These are phyloP conservation scores for Standfussiana lucernea DNA, from an alignment of 2,888 invertebrate genomes.

Conservation along the genomic window DNA sequence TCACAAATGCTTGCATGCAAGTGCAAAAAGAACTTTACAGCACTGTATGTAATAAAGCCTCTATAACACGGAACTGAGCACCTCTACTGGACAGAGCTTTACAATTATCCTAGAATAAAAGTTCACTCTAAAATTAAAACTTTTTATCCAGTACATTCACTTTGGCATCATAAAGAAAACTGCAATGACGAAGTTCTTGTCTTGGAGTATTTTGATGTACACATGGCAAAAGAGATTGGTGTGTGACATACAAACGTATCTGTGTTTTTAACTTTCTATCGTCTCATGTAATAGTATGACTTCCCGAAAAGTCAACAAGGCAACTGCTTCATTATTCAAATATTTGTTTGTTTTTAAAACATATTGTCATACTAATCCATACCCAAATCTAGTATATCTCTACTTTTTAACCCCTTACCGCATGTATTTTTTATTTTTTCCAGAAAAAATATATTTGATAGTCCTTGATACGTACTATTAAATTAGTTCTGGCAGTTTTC, in stretches of 20 bases:
- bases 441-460: too few species aligned
- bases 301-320: background rate
- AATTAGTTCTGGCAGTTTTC: too few species aligned
- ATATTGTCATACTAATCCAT: background rate
- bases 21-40: background rate
- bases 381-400: background rate
- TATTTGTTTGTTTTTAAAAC: slow-evolving; percentile 5
- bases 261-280: background rate
- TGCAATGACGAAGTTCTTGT: background rate
- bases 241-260: background rate
- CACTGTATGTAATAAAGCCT: background rate
- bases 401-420: too few species aligned
- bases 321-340: slow-evolving; percentile 18
- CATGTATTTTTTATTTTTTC: too few species aligned
- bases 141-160: background rate
- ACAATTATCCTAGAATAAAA: background rate
- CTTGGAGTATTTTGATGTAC: background rate
- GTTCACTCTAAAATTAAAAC: background rate
- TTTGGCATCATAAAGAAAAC: background rate
- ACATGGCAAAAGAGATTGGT: background rate
- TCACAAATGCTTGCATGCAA: background rate
- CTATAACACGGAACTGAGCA: background rate
- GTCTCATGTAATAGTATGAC: background rate
- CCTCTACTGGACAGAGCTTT: background rate
- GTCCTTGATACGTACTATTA: too few species aligned